phyloP scores from a whole-genome alignment of 2,888 invertebrate genomes.

The Eledona agricola region DNA sequence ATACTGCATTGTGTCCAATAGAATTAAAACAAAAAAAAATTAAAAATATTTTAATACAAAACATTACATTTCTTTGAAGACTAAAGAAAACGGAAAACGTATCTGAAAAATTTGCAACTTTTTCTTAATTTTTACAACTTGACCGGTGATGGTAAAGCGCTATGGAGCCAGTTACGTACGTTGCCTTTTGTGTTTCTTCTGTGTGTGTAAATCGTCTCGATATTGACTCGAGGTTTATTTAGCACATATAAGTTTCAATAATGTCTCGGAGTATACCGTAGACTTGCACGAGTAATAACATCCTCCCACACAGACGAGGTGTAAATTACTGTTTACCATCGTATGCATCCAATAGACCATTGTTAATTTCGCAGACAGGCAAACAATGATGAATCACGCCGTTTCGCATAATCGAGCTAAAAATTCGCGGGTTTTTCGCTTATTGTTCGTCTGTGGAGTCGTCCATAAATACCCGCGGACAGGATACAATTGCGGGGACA shows the following conservation, averaged over 20 bases:
- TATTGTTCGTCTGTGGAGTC: constrained; percentile 23
- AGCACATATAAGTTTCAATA: constrained; percentile 33
- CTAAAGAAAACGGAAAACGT: too few species aligned
- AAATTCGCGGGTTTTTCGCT: constrained; percentile 26
- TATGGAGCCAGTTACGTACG: too few species aligned
- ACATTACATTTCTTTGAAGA: too few species aligned
- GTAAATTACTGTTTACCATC: constrained; percentile 49
- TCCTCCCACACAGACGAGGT: constrained; percentile 44
- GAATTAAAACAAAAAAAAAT: too few species aligned
- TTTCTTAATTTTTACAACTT: too few species aligned
- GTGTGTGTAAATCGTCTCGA: too few species aligned
- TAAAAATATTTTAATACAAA: too few species aligned
- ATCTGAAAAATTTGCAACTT: too few species aligned
- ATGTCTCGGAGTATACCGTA: constrained; percentile 23
- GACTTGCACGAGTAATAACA: constrained; percentile 39
- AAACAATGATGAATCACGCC: constrained; percentile 36
- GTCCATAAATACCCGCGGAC: constrained; percentile 26
- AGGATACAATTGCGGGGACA: constrained; percentile 32
- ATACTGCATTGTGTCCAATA: too few species aligned
- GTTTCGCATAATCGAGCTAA: constrained; percentile 30
- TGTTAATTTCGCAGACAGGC: constrained; percentile 37
- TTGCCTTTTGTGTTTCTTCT: too few species aligned
- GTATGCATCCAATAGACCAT: constrained; percentile 30
- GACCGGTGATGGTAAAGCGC: too few species aligned
- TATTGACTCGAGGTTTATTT: constrained; percentile 28